These are phyloP conservation scores for Eleutherodactylus coqui DNA, from an alignment of 2,797 vertebrate genomes.

Conservation along the genomic window DNA sequence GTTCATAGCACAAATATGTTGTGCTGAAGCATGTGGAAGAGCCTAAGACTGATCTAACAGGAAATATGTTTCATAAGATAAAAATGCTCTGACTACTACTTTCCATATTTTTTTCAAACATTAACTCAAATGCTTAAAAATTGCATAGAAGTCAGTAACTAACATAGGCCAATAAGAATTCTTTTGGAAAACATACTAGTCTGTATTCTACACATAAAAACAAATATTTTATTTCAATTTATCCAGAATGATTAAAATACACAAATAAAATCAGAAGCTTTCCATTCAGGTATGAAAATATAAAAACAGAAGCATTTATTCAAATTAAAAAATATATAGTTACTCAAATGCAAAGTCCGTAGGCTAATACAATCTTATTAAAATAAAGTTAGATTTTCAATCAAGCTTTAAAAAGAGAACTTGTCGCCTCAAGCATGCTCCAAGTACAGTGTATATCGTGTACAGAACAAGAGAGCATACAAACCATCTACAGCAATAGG, in stretches of 20 bases:
- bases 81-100: too few species aligned
- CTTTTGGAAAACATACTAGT: not conserved
- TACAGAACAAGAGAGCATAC: not conserved
- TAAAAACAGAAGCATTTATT: not conserved
- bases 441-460: slow-evolving; percentile 38
- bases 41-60: too few species aligned
- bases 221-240: not conserved
- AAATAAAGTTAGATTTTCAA: slow-evolving; percentile 30
- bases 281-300: not conserved
- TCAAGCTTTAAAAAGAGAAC: slow-evolving; percentile 36
- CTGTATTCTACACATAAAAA: not conserved
- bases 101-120: too few species aligned
- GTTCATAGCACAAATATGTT: too few species aligned
- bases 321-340: not conserved
- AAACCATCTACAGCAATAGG: slow-evolving; percentile 12
- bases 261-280: not conserved
- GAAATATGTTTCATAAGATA: too few species aligned
- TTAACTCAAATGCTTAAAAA: too few species aligned
- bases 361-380: slow-evolving; percentile 38
- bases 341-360: slow-evolving; percentile 21
- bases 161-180: not conserved
- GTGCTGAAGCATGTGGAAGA: too few species aligned
- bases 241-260: not conserved
- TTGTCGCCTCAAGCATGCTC: slow-evolving; percentile 37
- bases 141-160: not conserved